These are phyloP conservation scores for Aphis craccivora DNA, from an alignment of 1,140 invertebrate species.

Conservation along the genomic window DNA sequence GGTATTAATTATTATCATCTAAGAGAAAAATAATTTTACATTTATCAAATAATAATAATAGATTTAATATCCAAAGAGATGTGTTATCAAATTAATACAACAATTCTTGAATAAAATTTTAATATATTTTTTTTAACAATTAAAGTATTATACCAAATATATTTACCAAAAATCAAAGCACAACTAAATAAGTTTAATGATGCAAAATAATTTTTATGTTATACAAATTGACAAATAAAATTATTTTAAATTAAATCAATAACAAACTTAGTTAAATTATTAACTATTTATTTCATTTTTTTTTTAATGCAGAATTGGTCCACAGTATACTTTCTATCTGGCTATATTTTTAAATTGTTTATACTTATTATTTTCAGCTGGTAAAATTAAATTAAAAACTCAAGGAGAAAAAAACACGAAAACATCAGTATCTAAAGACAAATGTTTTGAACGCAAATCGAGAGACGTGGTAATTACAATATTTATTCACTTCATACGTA, in stretches of 20 bases:
- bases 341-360: not conserved
- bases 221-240: not conserved
- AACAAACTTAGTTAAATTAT: not conserved
- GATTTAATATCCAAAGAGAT: no score
- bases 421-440: conserved; percentile 69
- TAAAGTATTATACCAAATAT: not conserved
- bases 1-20: no score
- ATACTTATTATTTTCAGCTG: conserved; percentile 11
- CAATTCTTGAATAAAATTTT: not conserved
- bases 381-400: conserved; percentile 38
- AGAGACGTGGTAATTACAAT: conserved; percentile 31
- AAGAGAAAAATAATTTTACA: no score
- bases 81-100: no score
- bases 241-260: not conserved
- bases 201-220: not conserved
- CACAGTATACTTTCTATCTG: not conserved
- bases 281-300: not conserved
- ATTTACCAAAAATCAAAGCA: not conserved
- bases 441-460: conserved; percentile 17
- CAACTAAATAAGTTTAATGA: not conserved
- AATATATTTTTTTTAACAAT: not conserved
- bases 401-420: conserved; percentile 64
- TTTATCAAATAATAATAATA: no score
- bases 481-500: not conserved
- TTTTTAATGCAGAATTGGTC: not conserved